Conservation (phyloP, 2,888 invertebrate genomes). For the Platynereis dumerilii region DNA sequence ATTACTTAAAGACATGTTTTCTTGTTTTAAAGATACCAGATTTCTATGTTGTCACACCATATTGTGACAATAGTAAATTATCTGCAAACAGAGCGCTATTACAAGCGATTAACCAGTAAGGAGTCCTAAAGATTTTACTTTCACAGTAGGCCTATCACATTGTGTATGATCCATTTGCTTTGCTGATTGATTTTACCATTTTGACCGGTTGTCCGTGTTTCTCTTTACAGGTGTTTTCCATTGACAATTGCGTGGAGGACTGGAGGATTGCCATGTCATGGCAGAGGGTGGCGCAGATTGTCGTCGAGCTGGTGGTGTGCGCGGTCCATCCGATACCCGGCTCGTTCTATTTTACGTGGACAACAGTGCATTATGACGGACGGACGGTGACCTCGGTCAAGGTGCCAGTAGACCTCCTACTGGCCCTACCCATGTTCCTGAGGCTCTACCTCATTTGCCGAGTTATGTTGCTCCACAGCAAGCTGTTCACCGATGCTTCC, state of each 20-base stretch:
- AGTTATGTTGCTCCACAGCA: slow-evolving; percentile 98
- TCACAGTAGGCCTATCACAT: too few species aligned
- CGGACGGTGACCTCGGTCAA: slow-evolving; percentile 38
- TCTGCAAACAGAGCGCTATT: too few species aligned
- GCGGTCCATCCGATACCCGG: slow-evolving; percentile 79
- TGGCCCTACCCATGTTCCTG: slow-evolving; percentile 99
- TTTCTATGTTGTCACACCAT: too few species aligned
- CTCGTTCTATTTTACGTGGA: slow-evolving; percentile 65
- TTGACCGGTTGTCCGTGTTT: neutral
- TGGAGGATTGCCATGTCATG: slow-evolving; percentile 99
- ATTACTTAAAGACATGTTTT: too few species aligned
- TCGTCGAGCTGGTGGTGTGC: slow-evolving; percentile 79
- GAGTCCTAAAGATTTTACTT: too few species aligned
- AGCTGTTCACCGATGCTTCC: slow-evolving; percentile 99
- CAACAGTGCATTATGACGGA: slow-evolving; percentile 48
- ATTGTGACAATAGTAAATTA: too few species aligned
- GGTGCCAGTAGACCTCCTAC: slow-evolving; percentile 79
- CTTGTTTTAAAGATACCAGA: too few species aligned
- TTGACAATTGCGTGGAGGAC: slow-evolving; percentile 99
- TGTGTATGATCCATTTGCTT: too few species aligned
- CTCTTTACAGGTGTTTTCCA: slow-evolving; percentile 91
- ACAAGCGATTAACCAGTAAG: too few species aligned
- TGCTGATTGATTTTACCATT: too few species aligned
- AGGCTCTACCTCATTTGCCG: slow-evolving; percentile 98
- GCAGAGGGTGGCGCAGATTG: slow-evolving; percentile 79